These are phyloP conservation scores for Pseudanteris insignis DNA, from an alignment of 2,888 invertebrate genomes.

Conservation along the genomic window DNA sequence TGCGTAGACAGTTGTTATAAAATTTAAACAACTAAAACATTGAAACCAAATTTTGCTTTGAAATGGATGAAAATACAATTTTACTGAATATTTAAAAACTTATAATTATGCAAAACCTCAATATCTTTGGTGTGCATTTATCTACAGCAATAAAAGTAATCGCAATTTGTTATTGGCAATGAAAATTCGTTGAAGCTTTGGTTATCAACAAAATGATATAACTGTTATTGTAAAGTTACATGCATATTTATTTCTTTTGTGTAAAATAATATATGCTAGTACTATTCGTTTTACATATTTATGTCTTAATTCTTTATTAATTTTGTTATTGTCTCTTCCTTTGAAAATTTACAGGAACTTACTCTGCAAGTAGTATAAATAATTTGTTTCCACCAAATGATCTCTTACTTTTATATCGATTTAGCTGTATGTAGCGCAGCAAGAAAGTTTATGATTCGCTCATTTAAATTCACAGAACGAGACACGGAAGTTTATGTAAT, in stretches of 20 bases:
- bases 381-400: neutral
- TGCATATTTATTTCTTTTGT: conserved; percentile 28
- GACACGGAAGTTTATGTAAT: conserved; percentile 35
- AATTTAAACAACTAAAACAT: no score
- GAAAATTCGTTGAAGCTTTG: conserved; percentile 9
- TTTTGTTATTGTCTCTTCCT: no score
- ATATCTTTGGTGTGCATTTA: neutral
- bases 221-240: conserved; percentile 36
- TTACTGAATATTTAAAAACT: no score
- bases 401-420: conserved; percentile 6
- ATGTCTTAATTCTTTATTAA: conserved; percentile 35
- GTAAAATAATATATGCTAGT: conserved; percentile 6
- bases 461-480: conserved; percentile 30
- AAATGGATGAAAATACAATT: no score
- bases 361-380: no score
- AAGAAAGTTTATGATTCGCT: conserved; percentile 23
- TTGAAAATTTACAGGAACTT: no score
- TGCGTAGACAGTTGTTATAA: no score
- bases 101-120: neutral
- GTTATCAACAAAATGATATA: conserved; percentile 26
- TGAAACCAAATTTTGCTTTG: no score
- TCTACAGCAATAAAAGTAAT: neutral
- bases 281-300: conserved; percentile 16
- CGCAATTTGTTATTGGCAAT: conserved; percentile 15
- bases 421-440: neutral